Conservation (phyloP, 2,113 vertebrate species). For the Tympanuchus pallidicinctus region DNA sequence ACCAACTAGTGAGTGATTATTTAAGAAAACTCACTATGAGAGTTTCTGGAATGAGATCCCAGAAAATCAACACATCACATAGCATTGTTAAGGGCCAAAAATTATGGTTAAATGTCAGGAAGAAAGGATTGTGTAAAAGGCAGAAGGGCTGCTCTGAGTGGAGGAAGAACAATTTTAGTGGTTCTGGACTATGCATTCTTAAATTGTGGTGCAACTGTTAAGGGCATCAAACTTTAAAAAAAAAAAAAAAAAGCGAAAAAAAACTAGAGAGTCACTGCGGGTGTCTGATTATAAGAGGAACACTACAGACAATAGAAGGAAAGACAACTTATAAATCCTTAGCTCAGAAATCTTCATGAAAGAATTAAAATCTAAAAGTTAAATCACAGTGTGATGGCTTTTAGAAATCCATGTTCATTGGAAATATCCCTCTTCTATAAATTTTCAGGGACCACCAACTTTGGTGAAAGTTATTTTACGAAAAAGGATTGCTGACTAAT, state of each 20-base stretch:
- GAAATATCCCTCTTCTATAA: neutral
- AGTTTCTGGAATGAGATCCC: neutral
- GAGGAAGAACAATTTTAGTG: neutral
- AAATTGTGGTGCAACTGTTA: neutral
- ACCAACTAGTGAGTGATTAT: neutral
- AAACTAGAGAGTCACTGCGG: neutral
- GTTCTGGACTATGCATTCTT: neutral
- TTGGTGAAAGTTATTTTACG: neutral
- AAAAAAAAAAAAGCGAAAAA: neutral
- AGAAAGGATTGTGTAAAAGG: neutral
- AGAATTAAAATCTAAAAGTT: neutral
- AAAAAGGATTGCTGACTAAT: neutral
- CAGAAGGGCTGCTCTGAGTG: neutral
- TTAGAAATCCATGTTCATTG: neutral
- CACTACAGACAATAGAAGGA: neutral
- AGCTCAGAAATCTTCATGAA: neutral
- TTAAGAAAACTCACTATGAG: neutral
- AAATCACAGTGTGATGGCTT: neutral
- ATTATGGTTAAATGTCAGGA: slow-evolving; percentile 9
- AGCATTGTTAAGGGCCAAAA: neutral
- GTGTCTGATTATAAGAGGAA: neutral
- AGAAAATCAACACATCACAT: neutral
- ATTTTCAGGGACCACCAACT: neutral
- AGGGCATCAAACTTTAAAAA: neutral
- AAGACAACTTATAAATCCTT: neutral